phyloP scores from a whole-genome alignment of 2,113 vertebrate species.

The Picathartes gymnocephalus region DNA sequence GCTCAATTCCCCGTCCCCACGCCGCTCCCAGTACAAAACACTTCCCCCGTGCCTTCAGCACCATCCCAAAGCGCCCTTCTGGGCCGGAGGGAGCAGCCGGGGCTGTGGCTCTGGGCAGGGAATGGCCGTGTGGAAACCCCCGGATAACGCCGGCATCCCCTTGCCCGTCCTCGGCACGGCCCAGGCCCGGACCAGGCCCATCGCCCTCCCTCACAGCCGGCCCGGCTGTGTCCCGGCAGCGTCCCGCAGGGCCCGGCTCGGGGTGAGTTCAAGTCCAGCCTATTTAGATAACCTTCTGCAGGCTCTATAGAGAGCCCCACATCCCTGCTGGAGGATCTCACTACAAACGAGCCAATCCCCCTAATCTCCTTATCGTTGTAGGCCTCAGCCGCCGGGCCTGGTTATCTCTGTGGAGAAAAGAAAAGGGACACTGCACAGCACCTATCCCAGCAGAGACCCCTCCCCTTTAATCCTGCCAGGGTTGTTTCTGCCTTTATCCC shows the following conservation, averaged over 20 bases:
- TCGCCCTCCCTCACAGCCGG: background rate
- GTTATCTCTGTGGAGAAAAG: conserved; percentile 64
- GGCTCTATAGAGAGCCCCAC: conserved; percentile 65
- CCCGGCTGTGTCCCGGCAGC: conserved; percentile 61
- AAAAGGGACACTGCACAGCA: conserved; percentile 34
- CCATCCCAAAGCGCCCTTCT: no score
- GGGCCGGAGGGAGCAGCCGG: accelerated
- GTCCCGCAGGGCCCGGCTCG: conserved; percentile 57
- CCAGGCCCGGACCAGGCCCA: background rate
- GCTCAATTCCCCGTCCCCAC: background rate
- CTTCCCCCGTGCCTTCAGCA: accelerated
- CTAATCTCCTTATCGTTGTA: conserved; percentile 79
- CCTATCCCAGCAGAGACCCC: conserved; percentile 44
- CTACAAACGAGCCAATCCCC: conserved; percentile 72
- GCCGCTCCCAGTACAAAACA: no score
- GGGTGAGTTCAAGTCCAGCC: conserved; percentile 67
- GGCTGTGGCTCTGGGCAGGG: accelerated
- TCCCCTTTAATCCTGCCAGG: conserved; percentile 51
- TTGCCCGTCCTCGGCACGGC: accelerated
- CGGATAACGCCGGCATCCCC: accelerated
- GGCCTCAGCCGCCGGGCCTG: conserved; percentile 68
- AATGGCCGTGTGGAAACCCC: accelerated
- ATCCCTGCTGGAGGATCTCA: conserved; percentile 70
- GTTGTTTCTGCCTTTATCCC: conserved; percentile 53
- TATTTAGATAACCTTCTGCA: conserved; percentile 78